Conservation (phyloP, 1,140 invertebrate genomes). For the Portunus trituberculatus region DNA sequence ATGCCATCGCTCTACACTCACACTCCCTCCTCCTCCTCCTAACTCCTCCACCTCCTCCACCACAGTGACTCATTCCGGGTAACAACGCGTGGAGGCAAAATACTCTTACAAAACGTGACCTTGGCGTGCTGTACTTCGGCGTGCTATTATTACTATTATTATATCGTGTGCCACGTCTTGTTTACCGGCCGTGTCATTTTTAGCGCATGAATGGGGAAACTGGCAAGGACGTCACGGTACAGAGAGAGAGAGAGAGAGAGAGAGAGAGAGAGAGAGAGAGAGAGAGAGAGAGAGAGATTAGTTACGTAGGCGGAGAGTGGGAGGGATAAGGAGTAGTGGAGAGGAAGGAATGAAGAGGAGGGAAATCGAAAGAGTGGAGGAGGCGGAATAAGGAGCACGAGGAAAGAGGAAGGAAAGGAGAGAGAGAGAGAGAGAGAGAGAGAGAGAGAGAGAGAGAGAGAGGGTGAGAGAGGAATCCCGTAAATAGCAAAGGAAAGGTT, state of each 20-base stretch:
- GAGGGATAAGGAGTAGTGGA: neutral
- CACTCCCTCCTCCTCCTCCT: no score
- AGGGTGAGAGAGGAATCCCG: constrained; percentile 7
- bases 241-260: neutral
- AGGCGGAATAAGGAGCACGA: neutral
- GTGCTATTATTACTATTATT: neutral
- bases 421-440: neutral
- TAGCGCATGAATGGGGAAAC: neutral
- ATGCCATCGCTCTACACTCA: neutral
- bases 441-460: neutral
- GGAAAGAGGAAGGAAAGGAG: neutral
- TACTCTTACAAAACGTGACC: neutral
- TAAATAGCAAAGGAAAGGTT: constrained; percentile 5
- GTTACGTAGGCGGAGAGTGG: neutral
- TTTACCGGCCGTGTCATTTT: neutral
- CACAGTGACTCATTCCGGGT: no score
- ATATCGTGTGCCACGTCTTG: neutral
- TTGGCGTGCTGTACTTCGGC: neutral
- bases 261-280: neutral
- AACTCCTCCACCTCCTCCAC: no score
- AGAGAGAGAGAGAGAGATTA: neutral
- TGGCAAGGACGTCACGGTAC: neutral
- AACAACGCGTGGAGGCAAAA: no score
- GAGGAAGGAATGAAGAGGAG: neutral
- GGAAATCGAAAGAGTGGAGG: neutral